Percentiles rank a stretch among this genome's conserved stretches.
Conservation (phyloP, 2,797 vertebrate genomes). For the Denticeps clupeoides region DNA sequence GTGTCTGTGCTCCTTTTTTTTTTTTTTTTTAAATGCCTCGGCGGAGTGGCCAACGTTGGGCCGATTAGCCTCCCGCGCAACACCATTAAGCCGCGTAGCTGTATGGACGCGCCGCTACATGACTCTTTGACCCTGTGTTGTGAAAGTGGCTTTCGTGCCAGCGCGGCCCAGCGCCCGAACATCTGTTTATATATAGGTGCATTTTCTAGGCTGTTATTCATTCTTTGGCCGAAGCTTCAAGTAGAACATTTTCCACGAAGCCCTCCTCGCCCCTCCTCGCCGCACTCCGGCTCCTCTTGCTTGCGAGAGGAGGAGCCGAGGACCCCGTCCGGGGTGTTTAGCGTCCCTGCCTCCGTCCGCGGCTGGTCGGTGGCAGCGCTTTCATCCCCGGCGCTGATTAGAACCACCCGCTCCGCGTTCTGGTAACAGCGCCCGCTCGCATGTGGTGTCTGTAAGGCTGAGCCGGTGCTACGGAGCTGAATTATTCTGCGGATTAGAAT, state of each 20-base stretch:
- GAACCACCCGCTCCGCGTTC: too few relatives aligned
- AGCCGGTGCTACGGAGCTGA: conserved; percentile 68
- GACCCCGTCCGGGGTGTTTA: too few relatives aligned
- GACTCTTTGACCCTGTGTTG: conserved; percentile 55
- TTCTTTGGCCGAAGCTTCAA: conserved; percentile 14
- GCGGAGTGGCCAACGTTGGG: background rate
- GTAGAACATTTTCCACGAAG: conserved; percentile 42
- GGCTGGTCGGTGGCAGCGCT: too few relatives aligned
- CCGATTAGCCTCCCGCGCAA: conserved; percentile 36
- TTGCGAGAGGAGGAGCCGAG: too few relatives aligned
- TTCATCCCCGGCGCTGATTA: too few relatives aligned
- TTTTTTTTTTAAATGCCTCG: too few relatives aligned
- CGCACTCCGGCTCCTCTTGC: conserved; percentile 33
- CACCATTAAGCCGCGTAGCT: too few relatives aligned
- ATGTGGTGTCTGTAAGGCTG: conserved; percentile 78
- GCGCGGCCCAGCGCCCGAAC: conserved; percentile 42
- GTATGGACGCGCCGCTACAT: too few relatives aligned
- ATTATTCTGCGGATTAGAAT: conserved; percentile 87
- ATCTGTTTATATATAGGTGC: conserved; percentile 56
- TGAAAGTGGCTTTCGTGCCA: conserved; percentile 41
- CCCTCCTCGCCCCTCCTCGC: background rate
- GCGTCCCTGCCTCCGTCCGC: too few relatives aligned
- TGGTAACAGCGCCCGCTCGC: conserved; percentile 15
- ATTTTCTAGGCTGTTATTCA: conserved; percentile 41
- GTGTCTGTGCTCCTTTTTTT: too few relatives aligned